Evolutionary conservation across 1,140 invertebrate genomes (phyloP), one percentile per base, ranked within the genome.

Genomic region (Zophobas morio): DNA sequence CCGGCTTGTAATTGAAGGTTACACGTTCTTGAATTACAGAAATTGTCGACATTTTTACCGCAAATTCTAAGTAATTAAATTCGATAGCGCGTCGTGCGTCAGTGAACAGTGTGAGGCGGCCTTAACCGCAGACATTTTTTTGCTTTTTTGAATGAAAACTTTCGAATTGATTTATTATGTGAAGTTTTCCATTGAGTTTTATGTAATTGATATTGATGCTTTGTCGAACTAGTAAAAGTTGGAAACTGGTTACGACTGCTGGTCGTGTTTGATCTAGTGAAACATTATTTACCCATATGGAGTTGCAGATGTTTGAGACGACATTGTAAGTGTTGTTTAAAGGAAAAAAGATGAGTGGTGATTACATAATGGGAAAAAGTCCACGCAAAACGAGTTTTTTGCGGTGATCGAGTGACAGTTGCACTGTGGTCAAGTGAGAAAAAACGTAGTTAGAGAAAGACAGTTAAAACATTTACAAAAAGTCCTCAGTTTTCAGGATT

Each of bases 261-360:
- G 20, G 20, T 20, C 42, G 6, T 46, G 42, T 46, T 46, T 46
- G 42, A 46, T 4, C 42, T 4, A 8, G 3, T 46, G 42, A 46
- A 46, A 46, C 42, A 46, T 46, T 46, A 46, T 46, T 46, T 46
- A 46, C 42, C 42, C 42, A 46, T 46, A 46, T 46, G 42, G 42
- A 46, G 3, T 46, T 46, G 6, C 42, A 46, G 42, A 46, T 46
- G 42, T 46, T 46, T 20, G 20, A 20, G 20, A 20, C 20, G 20
- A 20, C 20, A 20, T 20, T 20, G 20, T 20, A 20, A 20, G 20
- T 20, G 20, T 20, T 20, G 20, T 20, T 20, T 20, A 20, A 20
- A 20, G 20, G 20, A 20, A 20, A 20, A 20, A 20, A 20, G 20
- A 20, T 20, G 20, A 20, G 20, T 20, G 20, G 20, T 8, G 42